A percentile compares a stretch with the other conserved stretches of the same genome.
Evolutionary conservation across 2,888 invertebrate genomes (phyloP).

Genomic region (Metopia argyrocephala): DNA sequence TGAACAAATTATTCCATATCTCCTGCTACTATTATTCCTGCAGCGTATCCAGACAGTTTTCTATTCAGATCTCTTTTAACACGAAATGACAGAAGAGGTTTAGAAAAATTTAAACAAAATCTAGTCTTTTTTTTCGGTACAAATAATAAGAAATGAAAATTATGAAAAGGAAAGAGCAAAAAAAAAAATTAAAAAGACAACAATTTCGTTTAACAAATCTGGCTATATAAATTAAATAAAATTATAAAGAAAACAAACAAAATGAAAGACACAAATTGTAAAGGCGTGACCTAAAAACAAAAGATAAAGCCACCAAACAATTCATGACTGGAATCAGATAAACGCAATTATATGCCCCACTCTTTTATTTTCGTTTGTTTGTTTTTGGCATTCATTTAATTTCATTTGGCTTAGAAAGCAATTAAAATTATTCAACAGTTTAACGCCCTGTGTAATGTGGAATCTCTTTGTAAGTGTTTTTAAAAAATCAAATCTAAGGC

Average conservation of each 20-base stretch:
- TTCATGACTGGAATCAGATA: neutral
- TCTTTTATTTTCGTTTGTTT: neutral
- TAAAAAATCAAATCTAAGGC: too few species aligned
- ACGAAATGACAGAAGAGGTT: constrained; percentile 10
- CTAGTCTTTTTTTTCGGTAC: too few species aligned
- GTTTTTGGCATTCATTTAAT: neutral
- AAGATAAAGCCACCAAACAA: neutral
- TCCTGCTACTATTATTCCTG: neutral
- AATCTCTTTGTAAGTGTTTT: neutral
- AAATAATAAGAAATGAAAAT: neutral
- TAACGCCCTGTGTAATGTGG: neutral
- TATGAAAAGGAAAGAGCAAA: neutral
- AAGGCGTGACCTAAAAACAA: constrained; percentile 27
- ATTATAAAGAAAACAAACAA: neutral
- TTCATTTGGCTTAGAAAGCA: neutral
- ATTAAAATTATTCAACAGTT: neutral
- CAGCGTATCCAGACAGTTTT: neutral
- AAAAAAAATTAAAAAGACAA: neutral
- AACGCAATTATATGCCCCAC: neutral
- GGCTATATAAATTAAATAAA: neutral
- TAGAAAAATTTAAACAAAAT: neutral
- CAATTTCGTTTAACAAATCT: constrained; percentile 6
- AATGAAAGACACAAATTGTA: neutral
- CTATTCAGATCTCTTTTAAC: neutral
- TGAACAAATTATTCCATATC: neutral